Conservation (phyloP, 2,888 invertebrate species). For the Drosophila neotestacea region DNA sequence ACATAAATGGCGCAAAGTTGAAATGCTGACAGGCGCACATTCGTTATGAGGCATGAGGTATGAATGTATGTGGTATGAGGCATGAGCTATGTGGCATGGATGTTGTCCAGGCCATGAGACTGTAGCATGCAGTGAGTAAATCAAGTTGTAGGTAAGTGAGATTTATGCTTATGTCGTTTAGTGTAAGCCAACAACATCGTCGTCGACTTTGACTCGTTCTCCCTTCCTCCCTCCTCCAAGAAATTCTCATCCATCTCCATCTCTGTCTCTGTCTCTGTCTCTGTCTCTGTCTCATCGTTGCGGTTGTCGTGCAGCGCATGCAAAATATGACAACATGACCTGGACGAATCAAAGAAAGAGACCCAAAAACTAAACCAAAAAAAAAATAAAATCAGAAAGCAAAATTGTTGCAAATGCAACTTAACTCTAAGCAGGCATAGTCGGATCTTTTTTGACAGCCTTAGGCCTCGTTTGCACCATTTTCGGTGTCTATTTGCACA, state of each 20-base stretch:
- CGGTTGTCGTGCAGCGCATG: constrained; percentile 51
- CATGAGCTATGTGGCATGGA: constrained; percentile 44
- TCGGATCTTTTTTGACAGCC: constrained; percentile 27
- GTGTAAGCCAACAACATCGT: constrained; percentile 67
- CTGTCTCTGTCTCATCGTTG: constrained; percentile 13
- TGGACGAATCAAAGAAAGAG: constrained; percentile 35
- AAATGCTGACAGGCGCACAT: constrained; percentile 83
- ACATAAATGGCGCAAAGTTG: constrained; percentile 83
- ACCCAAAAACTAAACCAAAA: constrained; percentile 23
- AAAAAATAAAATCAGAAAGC: constrained; percentile 4
- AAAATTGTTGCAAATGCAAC: constrained; percentile 43
- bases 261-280: no score
- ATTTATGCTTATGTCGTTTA: constrained; percentile 81
- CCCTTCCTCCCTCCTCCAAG: neutral
- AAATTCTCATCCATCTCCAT: neutral
- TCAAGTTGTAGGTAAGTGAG: constrained; percentile 82
- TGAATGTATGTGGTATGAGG: constrained; percentile 16
- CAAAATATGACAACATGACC: constrained; percentile 74
- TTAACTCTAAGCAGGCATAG: constrained; percentile 34
- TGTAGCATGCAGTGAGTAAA: constrained; percentile 72
- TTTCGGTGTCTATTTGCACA: constrained; percentile 48
- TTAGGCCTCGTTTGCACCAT: constrained; percentile 32
- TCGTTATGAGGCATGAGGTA: constrained; percentile 68
- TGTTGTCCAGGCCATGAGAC: constrained; percentile 19
- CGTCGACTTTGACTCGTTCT: constrained; percentile 29